phyloP scores from a whole-genome alignment of 37 sponge, comb jelly and placozoan genomes.

The Trichoplax adhaerens region DNA sequence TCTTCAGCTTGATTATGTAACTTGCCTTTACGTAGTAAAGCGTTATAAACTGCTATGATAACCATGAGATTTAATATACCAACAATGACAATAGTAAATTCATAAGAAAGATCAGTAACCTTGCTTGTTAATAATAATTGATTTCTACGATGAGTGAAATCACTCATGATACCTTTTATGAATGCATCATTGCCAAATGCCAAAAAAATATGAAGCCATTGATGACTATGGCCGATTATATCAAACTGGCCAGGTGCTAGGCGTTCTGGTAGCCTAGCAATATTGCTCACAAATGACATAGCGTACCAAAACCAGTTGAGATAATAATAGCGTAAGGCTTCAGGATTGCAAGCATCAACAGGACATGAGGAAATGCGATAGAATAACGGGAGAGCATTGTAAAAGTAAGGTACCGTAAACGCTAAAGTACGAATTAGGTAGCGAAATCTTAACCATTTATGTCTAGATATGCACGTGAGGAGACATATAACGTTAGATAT shows the following conservation, averaged over 20 bases:
- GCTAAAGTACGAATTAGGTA: slow-evolving; percentile 22
- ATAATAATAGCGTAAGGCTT: slow-evolving; percentile 9
- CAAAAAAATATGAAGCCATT: slow-evolving; percentile 47
- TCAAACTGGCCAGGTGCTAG: slow-evolving; percentile 65
- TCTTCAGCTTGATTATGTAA: no score
- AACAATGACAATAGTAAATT: no score
- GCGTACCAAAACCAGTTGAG: not conserved
- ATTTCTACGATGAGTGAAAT: no score
- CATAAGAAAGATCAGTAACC: no score
- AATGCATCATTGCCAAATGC: not conserved
- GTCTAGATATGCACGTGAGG: slow-evolving; percentile 28
- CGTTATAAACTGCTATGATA: no score
- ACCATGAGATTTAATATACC: no score
- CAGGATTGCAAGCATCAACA: slow-evolving; percentile 11
- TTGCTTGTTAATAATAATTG: no score
- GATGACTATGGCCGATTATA: slow-evolving; percentile 58
- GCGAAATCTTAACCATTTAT: slow-evolving; percentile 27
- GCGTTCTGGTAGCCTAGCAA: slow-evolving; percentile 66
- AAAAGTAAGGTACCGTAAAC: slow-evolving; percentile 15
- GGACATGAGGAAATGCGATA: no score
- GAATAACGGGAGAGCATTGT: slow-evolving; percentile 9
- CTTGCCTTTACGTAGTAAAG: no score
- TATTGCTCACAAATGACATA: slow-evolving; percentile 37
- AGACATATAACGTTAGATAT: no score
- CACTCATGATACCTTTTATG: no score